Evolutionary conservation across 2,888 invertebrate species (phyloP), one percentile per base, ranked within the genome.

Genomic region (Holacanthella duospinosa): DNA sequence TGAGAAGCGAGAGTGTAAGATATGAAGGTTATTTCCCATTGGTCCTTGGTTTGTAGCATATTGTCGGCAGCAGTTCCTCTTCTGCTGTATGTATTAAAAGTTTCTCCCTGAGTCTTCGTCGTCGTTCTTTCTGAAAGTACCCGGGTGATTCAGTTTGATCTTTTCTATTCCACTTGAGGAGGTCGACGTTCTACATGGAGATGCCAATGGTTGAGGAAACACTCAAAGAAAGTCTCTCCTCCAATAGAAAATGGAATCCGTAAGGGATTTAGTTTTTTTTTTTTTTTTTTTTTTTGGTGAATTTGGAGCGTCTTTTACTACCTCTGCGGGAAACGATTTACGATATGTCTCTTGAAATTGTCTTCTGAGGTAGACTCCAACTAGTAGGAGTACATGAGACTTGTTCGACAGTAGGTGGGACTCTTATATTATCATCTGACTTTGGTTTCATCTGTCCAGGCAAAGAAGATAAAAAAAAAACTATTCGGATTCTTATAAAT

Each of bases 311-410:
- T 9, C 4, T 4, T 48, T 53, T 24, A 19, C 26, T 54, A 29
- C 55, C 36, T 55, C 55, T 55, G 43, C 27, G 28, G 60, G 55
- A 55, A 55, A 43, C 55, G 60, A 55, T 60, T 60, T 55, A 60
- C 55, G 55, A 55, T 43, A 43, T 60, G 9, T 36, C 36, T 36
- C 36, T 36, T 36, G 36, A 36, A 36, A 36, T 36, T 36, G 36
- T 36, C 36, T 36, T 36, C 16, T 6, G 36, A 9, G 9, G 36
- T n/a, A n/a, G n/a, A n/a, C n/a, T n/a, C n/a, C n/a, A n/a, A n/a
- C n/a, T n/a, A n/a, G 9, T 36, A 36, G 36, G 36, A 36, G 9
- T 9, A 16, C 6, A 36, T 36, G 36, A 16, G 36, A 36, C 36
- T 36, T 36, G n/a, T n/a, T n/a, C n/a, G n/a, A n/a, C n/a, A n/a